A percentile compares a stretch with the other conserved stretches of the same genome.
Evolutionary conservation across 2,888 invertebrate species (phyloP).

Genomic region (Agrochola lychnidis): DNA sequence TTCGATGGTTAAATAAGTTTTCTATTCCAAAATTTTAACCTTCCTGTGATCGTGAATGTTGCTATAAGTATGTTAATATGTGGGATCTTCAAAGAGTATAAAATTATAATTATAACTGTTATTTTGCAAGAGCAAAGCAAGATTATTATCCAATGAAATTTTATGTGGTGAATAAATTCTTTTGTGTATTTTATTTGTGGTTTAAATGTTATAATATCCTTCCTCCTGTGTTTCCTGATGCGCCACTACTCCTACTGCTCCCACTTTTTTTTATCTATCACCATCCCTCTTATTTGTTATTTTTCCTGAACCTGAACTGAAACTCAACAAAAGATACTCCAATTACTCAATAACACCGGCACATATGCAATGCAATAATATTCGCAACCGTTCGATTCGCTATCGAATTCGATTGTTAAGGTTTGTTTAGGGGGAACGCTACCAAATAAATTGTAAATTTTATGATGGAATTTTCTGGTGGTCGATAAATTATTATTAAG

Average conservation of each 20-base stretch:
- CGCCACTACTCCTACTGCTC: background rate
- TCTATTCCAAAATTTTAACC: slow-evolving; percentile 88
- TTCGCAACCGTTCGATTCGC: background rate
- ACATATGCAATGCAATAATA: background rate
- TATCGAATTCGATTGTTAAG: background rate
- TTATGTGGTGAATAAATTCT: slow-evolving; percentile 90
- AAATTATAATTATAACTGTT: slow-evolving; percentile 85
- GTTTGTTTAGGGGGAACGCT: background rate
- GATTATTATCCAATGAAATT: slow-evolving; percentile 76
- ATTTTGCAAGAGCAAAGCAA: slow-evolving; percentile 85
- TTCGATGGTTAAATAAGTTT: slow-evolving; percentile 84
- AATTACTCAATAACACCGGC: background rate
- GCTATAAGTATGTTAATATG: slow-evolving; percentile 85
- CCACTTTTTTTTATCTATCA: background rate
- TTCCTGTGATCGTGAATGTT: slow-evolving; percentile 89
- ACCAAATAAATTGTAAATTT: background rate
- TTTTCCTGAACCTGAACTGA: background rate
- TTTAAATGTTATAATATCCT: slow-evolving; percentile 55
- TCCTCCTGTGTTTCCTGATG: background rate
- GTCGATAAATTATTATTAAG: background rate
- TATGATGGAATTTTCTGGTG: background rate
- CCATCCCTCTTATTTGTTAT: background rate
- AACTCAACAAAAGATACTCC: background rate
- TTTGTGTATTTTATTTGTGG: slow-evolving; percentile 85
- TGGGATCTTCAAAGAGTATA: slow-evolving; percentile 85